phyloP scores from a whole-genome alignment of 2,888 invertebrate genomes.

The Dynastes maya region DNA sequence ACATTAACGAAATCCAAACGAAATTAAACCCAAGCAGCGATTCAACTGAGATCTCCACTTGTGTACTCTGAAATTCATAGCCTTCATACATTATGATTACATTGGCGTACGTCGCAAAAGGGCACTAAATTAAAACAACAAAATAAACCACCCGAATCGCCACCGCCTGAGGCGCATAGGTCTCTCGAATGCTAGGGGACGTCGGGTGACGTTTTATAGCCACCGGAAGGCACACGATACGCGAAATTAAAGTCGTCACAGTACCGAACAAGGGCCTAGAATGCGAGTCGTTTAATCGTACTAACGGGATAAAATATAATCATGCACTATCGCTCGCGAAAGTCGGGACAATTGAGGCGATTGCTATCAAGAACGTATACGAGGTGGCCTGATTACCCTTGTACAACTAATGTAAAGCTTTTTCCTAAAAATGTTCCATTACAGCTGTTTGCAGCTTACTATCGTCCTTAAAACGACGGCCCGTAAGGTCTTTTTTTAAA shows the following conservation, averaged over 20 bases:
- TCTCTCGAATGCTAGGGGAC: background rate
- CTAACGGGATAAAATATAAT: background rate
- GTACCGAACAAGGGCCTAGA: background rate
- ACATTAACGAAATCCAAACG: too few relatives aligned
- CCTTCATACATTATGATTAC: background rate
- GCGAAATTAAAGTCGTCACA: constrained; percentile 21
- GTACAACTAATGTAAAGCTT: too few relatives aligned
- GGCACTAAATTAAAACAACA: constrained; percentile 21
- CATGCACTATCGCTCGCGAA: background rate
- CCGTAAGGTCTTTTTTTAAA: too few relatives aligned
- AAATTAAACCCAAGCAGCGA: too few relatives aligned
- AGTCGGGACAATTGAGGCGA: background rate
- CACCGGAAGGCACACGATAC: constrained; percentile 9
- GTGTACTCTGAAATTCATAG: too few relatives aligned
- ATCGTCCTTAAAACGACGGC: too few relatives aligned
- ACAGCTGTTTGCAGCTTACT: too few relatives aligned
- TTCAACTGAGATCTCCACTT: too few relatives aligned
- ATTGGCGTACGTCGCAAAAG: constrained; percentile 7
- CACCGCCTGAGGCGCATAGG: background rate
- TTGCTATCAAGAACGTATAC: too few relatives aligned
- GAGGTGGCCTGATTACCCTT: too few relatives aligned
- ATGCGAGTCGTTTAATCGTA: background rate
- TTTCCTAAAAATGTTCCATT: too few relatives aligned
- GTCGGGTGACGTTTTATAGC: background rate
- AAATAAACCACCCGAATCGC: constrained; percentile 6